Evolutionary conservation across 2,888 invertebrate genomes (phyloP).

Genomic region (Xestia c-nigrum): DNA sequence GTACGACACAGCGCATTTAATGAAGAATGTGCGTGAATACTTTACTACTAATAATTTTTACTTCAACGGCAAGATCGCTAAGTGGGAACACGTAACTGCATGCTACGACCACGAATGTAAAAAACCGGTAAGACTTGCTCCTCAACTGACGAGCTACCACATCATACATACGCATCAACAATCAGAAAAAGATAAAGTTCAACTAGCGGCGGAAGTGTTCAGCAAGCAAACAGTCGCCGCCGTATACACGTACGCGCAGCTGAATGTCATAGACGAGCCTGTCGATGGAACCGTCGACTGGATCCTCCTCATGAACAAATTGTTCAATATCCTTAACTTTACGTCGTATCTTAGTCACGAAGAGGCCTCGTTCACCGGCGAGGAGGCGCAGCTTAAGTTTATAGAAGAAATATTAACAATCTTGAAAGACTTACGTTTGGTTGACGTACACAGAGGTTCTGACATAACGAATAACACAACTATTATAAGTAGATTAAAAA

Average conservation of each 20-base stretch:
- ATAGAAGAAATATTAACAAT: constrained; percentile 26
- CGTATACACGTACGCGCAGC: constrained; percentile 50
- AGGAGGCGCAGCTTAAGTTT: constrained; percentile 33
- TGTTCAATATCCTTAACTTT: constrained; percentile 54
- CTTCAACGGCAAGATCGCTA: constrained; percentile 32
- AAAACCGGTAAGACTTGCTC: constrained; percentile 47
- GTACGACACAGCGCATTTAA: constrained; percentile 58
- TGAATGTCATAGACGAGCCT: constrained; percentile 44
- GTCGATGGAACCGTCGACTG: constrained; percentile 58
- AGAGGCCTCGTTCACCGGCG: constrained; percentile 28
- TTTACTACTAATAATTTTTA: constrained; percentile 27
- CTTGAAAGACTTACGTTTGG: constrained; percentile 42
- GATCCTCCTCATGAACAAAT: constrained; percentile 54
- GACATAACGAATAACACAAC: constrained; percentile 6
- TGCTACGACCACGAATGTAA: constrained; percentile 58
- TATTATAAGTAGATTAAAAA: constrained; percentile 29
- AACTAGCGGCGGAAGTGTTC: constrained; percentile 50
- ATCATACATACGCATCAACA: constrained; percentile 41
- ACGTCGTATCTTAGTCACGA: constrained; percentile 15
- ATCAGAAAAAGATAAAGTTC: constrained; percentile 41
- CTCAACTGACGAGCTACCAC: constrained; percentile 56
- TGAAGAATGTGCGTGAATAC: constrained; percentile 50
- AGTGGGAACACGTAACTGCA: constrained; percentile 56
- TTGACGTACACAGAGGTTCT: constrained; percentile 2
- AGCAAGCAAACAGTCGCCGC: constrained; percentile 63